phyloP scores from a whole-genome alignment of 2,797 vertebrate species.

The Pantherophis alleghaniensis region DNA sequence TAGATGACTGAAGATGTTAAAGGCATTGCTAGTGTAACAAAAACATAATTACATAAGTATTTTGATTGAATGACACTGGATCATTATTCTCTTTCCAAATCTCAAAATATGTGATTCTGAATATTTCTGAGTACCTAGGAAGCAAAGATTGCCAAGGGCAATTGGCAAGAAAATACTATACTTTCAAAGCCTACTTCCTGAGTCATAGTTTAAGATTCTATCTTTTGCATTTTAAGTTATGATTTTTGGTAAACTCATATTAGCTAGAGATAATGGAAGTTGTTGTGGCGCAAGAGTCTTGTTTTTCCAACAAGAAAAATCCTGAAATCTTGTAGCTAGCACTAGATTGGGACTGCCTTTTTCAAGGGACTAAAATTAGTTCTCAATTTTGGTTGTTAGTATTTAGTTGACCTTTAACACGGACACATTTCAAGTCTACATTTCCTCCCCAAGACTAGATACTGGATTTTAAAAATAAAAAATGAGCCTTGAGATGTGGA shows the following conservation, averaged over 20 bases:
- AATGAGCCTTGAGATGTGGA: not conserved
- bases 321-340: not conserved
- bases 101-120: not conserved
- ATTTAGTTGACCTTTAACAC: not conserved
- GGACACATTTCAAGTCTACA: not conserved
- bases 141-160: conserved; percentile 10
- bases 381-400: not conserved
- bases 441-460: not conserved
- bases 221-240: not conserved
- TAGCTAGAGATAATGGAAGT: not conserved
- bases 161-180: conserved; percentile 6
- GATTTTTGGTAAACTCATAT: not conserved
- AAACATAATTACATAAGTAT: conserved; percentile 33
- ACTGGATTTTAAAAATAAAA: not conserved
- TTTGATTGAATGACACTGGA: accelerated
- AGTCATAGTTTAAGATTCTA: not conserved
- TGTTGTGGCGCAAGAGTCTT: not conserved
- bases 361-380: not conserved
- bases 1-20: not conserved
- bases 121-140: not conserved
- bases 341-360: not conserved
- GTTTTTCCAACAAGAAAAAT: not conserved
- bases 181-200: not conserved
- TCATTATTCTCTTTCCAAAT: not conserved
- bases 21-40: not conserved